These are phyloP conservation scores for Turritopsis rubra DNA, from an alignment of 30 jellyfish, hydroid and myxozoan genomes.

Conservation along the genomic window DNA sequence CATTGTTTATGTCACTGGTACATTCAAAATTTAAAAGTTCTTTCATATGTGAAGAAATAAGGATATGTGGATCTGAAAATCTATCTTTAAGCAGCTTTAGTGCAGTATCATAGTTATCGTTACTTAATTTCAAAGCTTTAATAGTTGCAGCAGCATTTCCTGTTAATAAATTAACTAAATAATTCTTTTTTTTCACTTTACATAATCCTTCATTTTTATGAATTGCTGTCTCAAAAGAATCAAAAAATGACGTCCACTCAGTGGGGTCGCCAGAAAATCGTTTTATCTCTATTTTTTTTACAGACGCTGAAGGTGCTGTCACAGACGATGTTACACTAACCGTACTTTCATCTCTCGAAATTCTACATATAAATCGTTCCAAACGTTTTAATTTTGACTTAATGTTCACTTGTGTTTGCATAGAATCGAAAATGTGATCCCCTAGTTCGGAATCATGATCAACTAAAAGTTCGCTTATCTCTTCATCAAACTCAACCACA, in stretches of 20 bases:
- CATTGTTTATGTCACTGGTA: background rate
- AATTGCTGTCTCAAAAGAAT: background rate
- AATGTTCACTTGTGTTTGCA: too few species aligned
- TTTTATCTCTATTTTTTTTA: background rate
- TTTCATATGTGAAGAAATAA: background rate
- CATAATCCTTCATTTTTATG: too few species aligned
- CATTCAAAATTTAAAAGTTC: background rate
- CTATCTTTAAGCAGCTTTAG: background rate
- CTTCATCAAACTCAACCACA: too few species aligned
- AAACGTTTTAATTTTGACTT: too few species aligned
- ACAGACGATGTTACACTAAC: too few species aligned
- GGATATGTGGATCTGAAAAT: background rate
- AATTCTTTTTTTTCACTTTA: background rate
- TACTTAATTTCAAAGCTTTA: background rate
- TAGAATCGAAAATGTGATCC: too few species aligned
- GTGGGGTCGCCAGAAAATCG: background rate
- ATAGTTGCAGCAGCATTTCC: background rate
- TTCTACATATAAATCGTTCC: too few species aligned
- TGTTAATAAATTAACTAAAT: too few species aligned
- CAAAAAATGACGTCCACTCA: background rate
- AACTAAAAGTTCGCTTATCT: too few species aligned
- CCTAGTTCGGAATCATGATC: too few species aligned
- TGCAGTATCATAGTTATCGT: background rate
- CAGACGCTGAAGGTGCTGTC: too few species aligned
- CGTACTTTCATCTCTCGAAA: too few species aligned